phyloP scores from a whole-genome alignment of 1,140 invertebrate genomes.

The Psix sp. region DNA sequence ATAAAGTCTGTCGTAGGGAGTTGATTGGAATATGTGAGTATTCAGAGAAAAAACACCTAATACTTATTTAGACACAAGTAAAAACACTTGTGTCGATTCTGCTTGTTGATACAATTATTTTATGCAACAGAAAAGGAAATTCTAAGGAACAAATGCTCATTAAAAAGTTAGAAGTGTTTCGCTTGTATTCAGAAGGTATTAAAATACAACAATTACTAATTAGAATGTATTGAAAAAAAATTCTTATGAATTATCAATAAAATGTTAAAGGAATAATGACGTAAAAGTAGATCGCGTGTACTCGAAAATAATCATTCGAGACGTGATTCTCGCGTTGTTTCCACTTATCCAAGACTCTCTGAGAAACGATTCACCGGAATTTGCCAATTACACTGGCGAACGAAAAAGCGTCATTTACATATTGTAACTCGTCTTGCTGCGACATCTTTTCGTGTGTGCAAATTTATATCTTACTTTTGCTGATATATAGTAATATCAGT shows the following conservation, averaged over 20 bases:
- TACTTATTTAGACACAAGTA: slow-evolving; percentile 6
- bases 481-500: slow-evolving; percentile 25
- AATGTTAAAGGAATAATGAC: slow-evolving; percentile 7
- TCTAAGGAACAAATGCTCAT: slow-evolving; percentile 19
- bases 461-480: slow-evolving; percentile 44
- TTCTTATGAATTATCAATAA: neutral
- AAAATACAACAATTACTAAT: neutral
- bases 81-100: slow-evolving; percentile 14
- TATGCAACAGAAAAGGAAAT: slow-evolving; percentile 29
- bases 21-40: slow-evolving; percentile 20
- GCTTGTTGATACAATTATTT: slow-evolving; percentile 22
- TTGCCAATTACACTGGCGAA: slow-evolving; percentile 44
- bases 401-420: slow-evolving; percentile 50
- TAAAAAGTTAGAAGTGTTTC: neutral
- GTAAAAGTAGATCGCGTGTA: slow-evolving; percentile 35
- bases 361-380: slow-evolving; percentile 38
- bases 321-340: slow-evolving; percentile 33
- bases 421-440: slow-evolving; percentile 27
- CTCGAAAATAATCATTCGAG: slow-evolving; percentile 36
- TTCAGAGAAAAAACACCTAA: slow-evolving; percentile 7
- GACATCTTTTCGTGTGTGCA: slow-evolving; percentile 35
- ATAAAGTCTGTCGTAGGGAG: slow-evolving; percentile 13
- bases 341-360: slow-evolving; percentile 32
- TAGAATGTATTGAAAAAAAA: neutral
- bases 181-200: neutral